Evolutionary conservation across 2,113 vertebrate genomes (phyloP), one percentile per base, ranked within the genome.

Genomic region (Bos taurus): DNA sequence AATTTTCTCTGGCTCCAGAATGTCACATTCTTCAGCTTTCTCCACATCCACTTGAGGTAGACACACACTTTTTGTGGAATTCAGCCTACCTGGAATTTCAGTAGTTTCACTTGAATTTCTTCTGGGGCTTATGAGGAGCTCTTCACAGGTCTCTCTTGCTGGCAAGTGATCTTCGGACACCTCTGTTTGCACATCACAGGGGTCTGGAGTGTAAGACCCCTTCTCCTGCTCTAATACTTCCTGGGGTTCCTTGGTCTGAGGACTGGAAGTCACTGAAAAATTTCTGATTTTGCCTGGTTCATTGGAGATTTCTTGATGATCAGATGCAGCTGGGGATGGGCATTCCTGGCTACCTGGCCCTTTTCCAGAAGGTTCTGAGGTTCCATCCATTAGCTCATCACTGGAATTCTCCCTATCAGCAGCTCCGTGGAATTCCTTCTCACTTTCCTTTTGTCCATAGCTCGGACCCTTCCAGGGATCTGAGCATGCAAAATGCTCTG

Each of bases 1-100:
- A 36, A 59, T 30, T 84, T 94, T 97, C 71, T 64, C 54, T 30
- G 84, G 74, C 54, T 97, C 97, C 54, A 95, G 86, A 97, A 95
- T 19, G 52, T 95, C 93, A 89, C 36, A 26, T 71, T 84, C 96
- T 96, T 98, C 94, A 78, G 62, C 98, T 97, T 28, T 93, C 64
- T 96, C 95, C 84, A 96, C 96, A 96, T 26, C 57, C 92, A 88
- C 78, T 93, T 98, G 94, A 85, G 96, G 96, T 64, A 98, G 97
- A 77, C 91, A 82, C 59, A 67, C 43, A 87, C 91, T 97, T 86
- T 83, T 57, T 52, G 97, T 90, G 46, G 16, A 59, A 77, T 94
- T 67, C 48, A 52, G 85, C 71, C 36, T 57, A 71, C 88, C 74
- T 57, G 84, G 90, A 89, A 97, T 43, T 52, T 93, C 95, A 77